Percentiles rank a stretch among this genome's conserved stretches.
Evolutionary conservation across 2,113 vertebrate genomes (phyloP).

Genomic region (Actenoides hombroni): DNA sequence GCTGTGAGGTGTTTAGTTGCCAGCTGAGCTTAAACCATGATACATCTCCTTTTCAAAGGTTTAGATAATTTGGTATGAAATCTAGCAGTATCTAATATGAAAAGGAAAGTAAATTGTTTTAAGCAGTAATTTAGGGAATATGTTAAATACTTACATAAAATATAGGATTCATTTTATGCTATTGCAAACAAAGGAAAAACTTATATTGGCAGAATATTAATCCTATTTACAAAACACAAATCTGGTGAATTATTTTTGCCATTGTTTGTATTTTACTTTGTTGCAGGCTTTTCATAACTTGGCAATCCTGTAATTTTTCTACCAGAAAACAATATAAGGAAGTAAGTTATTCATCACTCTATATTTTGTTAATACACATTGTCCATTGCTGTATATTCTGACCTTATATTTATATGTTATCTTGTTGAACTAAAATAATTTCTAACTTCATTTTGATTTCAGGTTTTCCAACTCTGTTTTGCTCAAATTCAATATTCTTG

Average conservation of each 20-base stretch:
- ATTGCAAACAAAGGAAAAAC: neutral
- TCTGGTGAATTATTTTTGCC: neutral
- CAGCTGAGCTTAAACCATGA: no score
- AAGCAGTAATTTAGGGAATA: neutral
- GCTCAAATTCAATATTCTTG: slow-evolving; percentile 6
- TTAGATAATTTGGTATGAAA: neutral
- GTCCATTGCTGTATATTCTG: neutral
- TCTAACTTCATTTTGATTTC: slow-evolving; percentile 14
- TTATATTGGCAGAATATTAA: neutral
- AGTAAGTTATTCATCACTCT: neutral
- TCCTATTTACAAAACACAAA: neutral
- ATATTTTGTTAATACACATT: neutral
- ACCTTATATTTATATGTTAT: neutral
- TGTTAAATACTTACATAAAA: neutral
- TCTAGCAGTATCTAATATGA: neutral
- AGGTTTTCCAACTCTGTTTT: slow-evolving; percentile 13
- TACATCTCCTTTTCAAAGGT: neutral
- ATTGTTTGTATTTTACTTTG: neutral
- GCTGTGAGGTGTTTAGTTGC: no score
- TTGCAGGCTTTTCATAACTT: neutral
- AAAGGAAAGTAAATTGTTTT: neutral
- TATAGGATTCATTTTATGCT: neutral
- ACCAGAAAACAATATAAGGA: neutral
- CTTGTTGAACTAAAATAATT: neutral
- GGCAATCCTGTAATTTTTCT: neutral